phyloP scores from a whole-genome alignment of 1,140 invertebrate genomes.

The Tigriopus japonicus region DNA sequence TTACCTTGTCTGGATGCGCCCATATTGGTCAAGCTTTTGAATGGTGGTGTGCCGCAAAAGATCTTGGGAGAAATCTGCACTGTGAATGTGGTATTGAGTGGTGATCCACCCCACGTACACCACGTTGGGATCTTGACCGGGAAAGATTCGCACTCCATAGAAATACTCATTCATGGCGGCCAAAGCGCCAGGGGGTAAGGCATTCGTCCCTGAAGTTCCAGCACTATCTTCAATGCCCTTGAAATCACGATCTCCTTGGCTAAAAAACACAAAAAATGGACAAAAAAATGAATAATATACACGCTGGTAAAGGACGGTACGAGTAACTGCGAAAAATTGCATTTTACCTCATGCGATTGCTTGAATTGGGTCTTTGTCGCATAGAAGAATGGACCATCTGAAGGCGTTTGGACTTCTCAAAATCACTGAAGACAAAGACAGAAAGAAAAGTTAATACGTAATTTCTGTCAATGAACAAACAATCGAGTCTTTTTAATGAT shows the following conservation, averaged over 20 bases:
- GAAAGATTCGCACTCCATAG: conserved; percentile 76
- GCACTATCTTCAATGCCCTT: too few species aligned
- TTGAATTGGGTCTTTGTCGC: too few species aligned
- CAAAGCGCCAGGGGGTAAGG: conserved; percentile 41
- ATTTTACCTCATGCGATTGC: too few species aligned
- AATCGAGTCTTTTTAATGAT: too few species aligned
- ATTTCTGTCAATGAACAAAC: too few species aligned
- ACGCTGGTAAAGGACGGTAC: too few species aligned
- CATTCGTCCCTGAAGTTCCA: neutral
- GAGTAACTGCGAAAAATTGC: too few species aligned
- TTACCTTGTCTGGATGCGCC: conserved; percentile 7
- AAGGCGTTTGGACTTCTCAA: conserved; percentile 36
- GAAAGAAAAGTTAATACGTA: too few species aligned
- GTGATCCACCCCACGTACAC: conserved; percentile 99
- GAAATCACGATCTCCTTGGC: too few species aligned
- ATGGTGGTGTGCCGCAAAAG: conserved; percentile 68
- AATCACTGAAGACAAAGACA: too few species aligned
- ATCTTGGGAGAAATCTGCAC: conserved; percentile 70
- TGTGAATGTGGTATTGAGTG: conserved; percentile 78
- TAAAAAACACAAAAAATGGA: too few species aligned
- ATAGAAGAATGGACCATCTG: conserved; percentile 45
- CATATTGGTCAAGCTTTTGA: conserved; percentile 27
- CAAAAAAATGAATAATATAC: too few species aligned
- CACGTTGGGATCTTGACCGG: conserved; percentile 90
- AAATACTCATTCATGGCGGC: conserved; percentile 95